Conservation (phyloP, 2,113 vertebrate species). For the Xenus cinereus region DNA sequence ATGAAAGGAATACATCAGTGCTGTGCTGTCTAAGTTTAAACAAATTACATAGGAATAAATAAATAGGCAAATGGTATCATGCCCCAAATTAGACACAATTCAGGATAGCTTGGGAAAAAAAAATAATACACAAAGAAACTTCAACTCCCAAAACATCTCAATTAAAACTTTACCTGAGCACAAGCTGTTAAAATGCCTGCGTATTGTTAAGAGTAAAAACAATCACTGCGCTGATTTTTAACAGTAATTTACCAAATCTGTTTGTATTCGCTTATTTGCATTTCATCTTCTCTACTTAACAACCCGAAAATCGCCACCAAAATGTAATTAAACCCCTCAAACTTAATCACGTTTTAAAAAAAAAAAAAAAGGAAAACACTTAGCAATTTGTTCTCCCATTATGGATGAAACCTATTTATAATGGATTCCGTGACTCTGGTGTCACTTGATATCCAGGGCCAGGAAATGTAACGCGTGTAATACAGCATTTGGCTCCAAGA, state of each 20-base stretch:
- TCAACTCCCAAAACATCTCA: slow-evolving; percentile 21
- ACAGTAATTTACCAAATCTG: background rate
- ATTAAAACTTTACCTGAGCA: slow-evolving; percentile 27
- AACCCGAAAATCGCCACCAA: background rate
- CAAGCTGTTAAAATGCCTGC: background rate
- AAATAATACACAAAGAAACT: background rate
- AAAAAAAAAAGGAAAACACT: background rate
- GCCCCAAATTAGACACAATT: slow-evolving; percentile 41
- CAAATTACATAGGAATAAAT: slow-evolving; percentile 31
- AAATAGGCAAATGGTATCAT: slow-evolving; percentile 10
- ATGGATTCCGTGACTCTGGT: background rate
- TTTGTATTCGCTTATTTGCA: background rate
- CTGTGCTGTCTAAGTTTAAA: background rate
- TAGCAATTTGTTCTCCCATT: slow-evolving; percentile 15
- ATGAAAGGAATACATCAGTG: slow-evolving; percentile 10
- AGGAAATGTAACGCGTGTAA: background rate
- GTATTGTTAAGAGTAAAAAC: background rate
- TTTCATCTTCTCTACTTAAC: slow-evolving; percentile 14
- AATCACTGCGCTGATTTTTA: background rate
- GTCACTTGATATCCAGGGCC: background rate
- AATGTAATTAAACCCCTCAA: slow-evolving; percentile 43
- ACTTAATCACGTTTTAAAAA: background rate
- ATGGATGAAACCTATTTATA: background rate
- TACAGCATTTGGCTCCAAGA: background rate
- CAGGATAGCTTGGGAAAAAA: background rate